Base-by-base conservation (phyloP, 35 echinoderm and acorn worm species). In the Strongylocentrotus purpuratus region DNA sequence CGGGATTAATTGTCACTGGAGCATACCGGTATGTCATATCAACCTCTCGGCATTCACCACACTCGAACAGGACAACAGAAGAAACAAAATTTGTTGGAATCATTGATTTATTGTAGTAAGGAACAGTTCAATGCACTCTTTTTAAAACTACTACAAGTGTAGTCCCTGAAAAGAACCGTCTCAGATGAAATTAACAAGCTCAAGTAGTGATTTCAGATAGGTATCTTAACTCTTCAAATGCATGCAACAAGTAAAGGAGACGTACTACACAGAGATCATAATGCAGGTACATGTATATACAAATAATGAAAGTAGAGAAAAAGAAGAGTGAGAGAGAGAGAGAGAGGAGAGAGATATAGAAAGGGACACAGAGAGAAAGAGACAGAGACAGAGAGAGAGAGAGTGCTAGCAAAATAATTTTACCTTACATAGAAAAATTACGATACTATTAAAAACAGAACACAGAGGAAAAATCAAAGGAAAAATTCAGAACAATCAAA, bases 111-210 rank as follows among this genome's bases (percentile, higher is more conserved):
- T 78, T 78, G 28, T 28, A 78, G 65, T 12, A 71, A 71, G 61
- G 65, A 78, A 78, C 65, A 78, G 4, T 78, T 78, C 20, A 78
- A 78, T 78, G 65, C 65, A 78, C 65, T 78, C 65, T 78, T 28
- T 78, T 59, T 78, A 28, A 78, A 78, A 78, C 65, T 78, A 78
- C 65, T 78, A 78, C 65, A 78, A 78, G 28, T 28, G 65, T 78
- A 78, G 65, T 78, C 65, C 65, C 65, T 78, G 65, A 78, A 78
- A 78, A 78, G 65, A 78, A 78, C 65, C 65, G 20, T 78, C 65
- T 78, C 65, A 7, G 7, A 78, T 78, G 7, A 78, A 78, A 28
- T 78, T 22, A 70, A 78, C 65, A 78, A 78, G 18, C 20, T n/a
- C 20, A n/a, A 78, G 7, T 78, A n/a, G 65, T 78, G 28, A 78